Evolutionary conservation across 2,888 invertebrate genomes (phyloP).

Genomic region (Cacoxenus indagator): DNA sequence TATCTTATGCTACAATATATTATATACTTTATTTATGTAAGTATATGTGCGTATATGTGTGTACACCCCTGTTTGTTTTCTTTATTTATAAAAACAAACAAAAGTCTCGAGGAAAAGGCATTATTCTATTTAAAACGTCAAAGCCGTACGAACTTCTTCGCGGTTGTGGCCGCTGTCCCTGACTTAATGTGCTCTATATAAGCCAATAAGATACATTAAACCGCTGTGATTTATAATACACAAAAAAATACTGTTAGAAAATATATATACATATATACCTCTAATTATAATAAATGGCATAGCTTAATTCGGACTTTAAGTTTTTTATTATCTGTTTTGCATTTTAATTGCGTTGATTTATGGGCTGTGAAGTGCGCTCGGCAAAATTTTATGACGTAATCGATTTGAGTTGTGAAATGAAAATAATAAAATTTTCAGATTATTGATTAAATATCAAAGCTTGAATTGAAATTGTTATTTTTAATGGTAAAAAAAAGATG

Average conservation of each 20-base stretch:
- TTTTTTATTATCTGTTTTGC: too few species aligned
- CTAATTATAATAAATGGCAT: background rate
- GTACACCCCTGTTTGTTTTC: background rate
- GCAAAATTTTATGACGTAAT: too few species aligned
- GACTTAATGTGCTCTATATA: background rate
- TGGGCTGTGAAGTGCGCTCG: too few species aligned
- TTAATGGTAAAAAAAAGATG: too few species aligned
- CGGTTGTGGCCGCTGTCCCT: background rate
- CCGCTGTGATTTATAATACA: background rate
- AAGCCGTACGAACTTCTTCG: conserved; percentile 10
- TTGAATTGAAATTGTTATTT: too few species aligned
- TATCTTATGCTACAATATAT: conserved; percentile 3
- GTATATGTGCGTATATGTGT: background rate
- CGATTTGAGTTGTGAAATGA: too few species aligned
- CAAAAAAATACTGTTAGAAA: background rate
- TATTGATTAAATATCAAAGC: too few species aligned
- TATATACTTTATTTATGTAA: background rate
- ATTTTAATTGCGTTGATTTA: too few species aligned
- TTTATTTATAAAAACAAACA: background rate
- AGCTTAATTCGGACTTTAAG: background rate
- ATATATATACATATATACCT: background rate
- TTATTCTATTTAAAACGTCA: conserved; percentile 20
- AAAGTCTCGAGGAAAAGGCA: background rate
- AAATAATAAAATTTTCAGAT: too few species aligned
- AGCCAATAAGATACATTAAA: background rate